Evolutionary conservation across 2,888 invertebrate species (phyloP).

Genomic region (Trachelus troglodyta): DNA sequence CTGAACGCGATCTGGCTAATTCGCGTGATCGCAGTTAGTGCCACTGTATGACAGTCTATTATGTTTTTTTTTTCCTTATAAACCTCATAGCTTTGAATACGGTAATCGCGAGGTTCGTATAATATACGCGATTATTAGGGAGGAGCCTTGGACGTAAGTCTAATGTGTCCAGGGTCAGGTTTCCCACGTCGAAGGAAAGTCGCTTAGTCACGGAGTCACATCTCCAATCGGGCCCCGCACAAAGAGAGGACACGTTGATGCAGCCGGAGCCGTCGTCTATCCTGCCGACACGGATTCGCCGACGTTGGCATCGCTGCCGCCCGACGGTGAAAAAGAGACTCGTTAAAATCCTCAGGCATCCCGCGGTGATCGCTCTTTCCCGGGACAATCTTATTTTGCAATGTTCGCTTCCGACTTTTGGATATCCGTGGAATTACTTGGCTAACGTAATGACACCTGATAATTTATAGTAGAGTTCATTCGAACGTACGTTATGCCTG

Average conservation of each 20-base stretch:
- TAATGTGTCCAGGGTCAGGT: background rate
- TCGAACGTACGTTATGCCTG: background rate
- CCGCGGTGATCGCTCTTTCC: background rate
- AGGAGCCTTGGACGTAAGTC: background rate
- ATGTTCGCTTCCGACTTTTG: background rate
- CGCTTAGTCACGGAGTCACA: background rate
- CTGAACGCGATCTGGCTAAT: background rate
- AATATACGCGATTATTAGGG: background rate
- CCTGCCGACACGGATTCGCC: background rate
- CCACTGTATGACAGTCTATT: background rate
- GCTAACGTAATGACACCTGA: background rate
- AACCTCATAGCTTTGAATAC: background rate
- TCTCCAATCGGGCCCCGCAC: background rate
- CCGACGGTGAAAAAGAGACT: background rate
- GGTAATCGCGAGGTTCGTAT: background rate
- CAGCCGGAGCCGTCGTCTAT: background rate
- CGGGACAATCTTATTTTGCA: background rate
- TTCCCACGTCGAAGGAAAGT: background rate
- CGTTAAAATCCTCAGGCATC: background rate
- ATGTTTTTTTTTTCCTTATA: background rate
- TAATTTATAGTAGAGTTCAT: background rate
- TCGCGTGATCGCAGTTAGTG: background rate
- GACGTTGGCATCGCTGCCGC: background rate
- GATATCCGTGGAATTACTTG: background rate
- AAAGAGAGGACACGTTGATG: background rate